Evolutionary conservation across 2,797 vertebrate species (phyloP), one percentile per base, ranked within the genome.

Genomic region (Austrolebias charrua): DNA sequence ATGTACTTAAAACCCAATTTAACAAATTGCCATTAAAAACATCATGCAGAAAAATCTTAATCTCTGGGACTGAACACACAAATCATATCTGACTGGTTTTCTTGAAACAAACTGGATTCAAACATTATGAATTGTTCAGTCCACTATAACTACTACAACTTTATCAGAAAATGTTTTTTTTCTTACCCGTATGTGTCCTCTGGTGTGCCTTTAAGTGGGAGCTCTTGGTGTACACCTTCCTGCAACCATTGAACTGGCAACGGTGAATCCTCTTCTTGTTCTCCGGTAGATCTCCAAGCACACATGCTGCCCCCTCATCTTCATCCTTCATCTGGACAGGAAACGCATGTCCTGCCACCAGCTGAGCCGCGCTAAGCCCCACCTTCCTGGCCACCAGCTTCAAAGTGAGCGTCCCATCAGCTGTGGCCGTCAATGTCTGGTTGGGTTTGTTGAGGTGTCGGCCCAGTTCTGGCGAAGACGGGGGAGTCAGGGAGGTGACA

Each of bases 181-280:
- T 38, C 91, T 89, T 92, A 98, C 96, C 98, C 94, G 98, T 99
- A 84, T 99, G 97, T 82, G 98, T 99, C 91, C 98, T 96, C 94
- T 98, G 97, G 87, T 99, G 97, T 80, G 97, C 97, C 90, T 98
- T 98, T 89, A 99, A 91, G 90, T 99, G 97, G 83, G 97, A 99
- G 88, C 98, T 99, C 93, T 99, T 99, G 90, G 97, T 99, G 90
- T 99, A 99, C 82, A 99, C 98, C 90, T 99, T 99, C 84, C 98
- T 94, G 90, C 98, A 99, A 80, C 97, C 98, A 44, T 98, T 99
- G 90, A 99, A 99, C 55, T 98, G 97, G 80, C 98, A 99, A 53
- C 97, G 96, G 82, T 99, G 97, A 83, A 99, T 96, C 80, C 98
- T 95, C 91, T 98, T 98, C 94, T 99, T 99, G 91, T 97, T 98